Percentiles rank a stretch among this genome's conserved stretches.
Evolutionary conservation across 2,113 vertebrate genomes (phyloP).

Genomic region (Gobiocypris rarus): DNA sequence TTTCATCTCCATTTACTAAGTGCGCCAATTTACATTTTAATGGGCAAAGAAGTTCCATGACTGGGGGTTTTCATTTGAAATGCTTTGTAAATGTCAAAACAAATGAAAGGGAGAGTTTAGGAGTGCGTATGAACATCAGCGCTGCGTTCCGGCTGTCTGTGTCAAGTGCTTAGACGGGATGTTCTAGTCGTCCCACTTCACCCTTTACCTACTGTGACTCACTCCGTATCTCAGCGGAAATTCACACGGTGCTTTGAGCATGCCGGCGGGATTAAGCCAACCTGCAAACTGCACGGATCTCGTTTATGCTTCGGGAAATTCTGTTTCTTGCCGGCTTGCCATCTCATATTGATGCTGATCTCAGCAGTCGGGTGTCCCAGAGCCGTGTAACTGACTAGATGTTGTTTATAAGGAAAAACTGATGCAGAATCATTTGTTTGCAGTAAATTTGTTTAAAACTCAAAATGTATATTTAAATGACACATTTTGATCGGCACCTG

Average conservation of each 20-base stretch:
- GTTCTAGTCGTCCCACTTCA: conserved; percentile 21
- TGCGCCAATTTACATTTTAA: conserved; percentile 78
- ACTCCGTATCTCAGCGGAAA: conserved; percentile 5
- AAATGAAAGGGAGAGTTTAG: conserved; percentile 43
- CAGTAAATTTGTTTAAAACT: neutral
- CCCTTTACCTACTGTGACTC: conserved; percentile 28
- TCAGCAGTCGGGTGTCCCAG: conserved; percentile 3
- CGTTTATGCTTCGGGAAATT: conserved; percentile 8
- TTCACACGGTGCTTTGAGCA: conserved; percentile 6
- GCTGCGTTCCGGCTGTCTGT: conserved; percentile 13
- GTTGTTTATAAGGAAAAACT: neutral
- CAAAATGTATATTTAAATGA: neutral
- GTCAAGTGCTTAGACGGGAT: conserved; percentile 44
- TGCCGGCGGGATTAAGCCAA: neutral
- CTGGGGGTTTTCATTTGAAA: conserved; percentile 68
- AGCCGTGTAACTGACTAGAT: neutral
- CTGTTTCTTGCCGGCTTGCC: conserved; percentile 17
- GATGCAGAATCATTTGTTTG: neutral
- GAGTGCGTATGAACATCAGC: conserved; percentile 47
- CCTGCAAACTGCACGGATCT: neutral
- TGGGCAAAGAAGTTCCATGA: conserved; percentile 78
- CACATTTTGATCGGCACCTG: neutral
- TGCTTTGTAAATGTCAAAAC: conserved; percentile 55
- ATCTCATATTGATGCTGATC: conserved; percentile 3
- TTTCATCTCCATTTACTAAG: conserved; percentile 76